Evolutionary conservation across 2,113 vertebrate species (phyloP).

Genomic region (Anarrhichthys ocellatus): DNA sequence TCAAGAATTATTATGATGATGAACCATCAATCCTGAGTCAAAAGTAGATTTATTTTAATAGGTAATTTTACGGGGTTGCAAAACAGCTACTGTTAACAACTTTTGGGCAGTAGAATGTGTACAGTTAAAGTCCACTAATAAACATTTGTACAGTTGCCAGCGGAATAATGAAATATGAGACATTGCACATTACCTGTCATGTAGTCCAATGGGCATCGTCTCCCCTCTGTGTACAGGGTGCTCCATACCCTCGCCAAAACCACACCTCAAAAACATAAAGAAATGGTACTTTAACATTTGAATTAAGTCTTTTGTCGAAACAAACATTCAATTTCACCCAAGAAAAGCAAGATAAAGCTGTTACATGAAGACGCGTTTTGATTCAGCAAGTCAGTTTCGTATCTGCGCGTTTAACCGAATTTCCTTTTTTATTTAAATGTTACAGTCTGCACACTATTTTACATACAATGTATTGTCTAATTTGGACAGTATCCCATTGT

Average conservation of each 20-base stretch:
- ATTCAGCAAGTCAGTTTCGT: background rate
- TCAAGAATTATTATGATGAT: background rate
- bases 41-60: background rate
- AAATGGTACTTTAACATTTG: slow-evolving; percentile 14
- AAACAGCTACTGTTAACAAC: background rate
- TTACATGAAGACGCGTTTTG: background rate
- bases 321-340: background rate
- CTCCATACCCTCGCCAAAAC: slow-evolving; percentile 86
- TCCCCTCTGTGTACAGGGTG: slow-evolving; percentile 89
- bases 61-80: background rate
- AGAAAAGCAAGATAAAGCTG: background rate
- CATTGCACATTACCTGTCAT: slow-evolving; percentile 84
- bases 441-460: background rate
- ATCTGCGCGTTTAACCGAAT: background rate
- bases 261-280: slow-evolving; percentile 75
- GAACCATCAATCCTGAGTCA: background rate
- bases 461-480: background rate
- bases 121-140: background rate
- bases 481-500: background rate
- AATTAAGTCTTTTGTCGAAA: background rate
- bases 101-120: background rate
- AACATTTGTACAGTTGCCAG: background rate
- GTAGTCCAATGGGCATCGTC: slow-evolving; percentile 85
- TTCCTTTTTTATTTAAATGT: background rate
- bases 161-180: background rate